Conservation (phyloP, 2,797 vertebrate genomes). For the Artibeus jamaicensis region DNA sequence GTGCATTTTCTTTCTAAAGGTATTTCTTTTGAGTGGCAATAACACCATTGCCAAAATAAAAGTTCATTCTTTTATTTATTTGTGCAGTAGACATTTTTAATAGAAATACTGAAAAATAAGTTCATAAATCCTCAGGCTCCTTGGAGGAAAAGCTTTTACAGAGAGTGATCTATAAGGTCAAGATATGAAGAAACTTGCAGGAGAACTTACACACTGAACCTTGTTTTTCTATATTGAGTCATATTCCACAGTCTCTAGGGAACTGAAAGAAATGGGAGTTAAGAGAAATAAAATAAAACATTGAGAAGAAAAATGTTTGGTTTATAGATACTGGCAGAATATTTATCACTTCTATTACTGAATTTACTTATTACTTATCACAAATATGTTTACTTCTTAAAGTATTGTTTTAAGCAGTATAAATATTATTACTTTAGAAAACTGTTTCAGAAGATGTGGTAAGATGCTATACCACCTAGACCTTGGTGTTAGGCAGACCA, state of each 20-base stretch:
- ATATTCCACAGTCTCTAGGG: background rate
- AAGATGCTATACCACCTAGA: background rate
- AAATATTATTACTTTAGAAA: background rate
- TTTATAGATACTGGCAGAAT: background rate
- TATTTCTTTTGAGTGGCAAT: background rate
- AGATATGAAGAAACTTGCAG: background rate
- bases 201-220: background rate
- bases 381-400: background rate
- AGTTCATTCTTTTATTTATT: background rate
- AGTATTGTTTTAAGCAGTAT: background rate
- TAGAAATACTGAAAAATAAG: constrained; percentile 5
- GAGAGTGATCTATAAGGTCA: background rate
- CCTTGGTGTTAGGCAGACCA: background rate
- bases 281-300: background rate
- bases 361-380: background rate
- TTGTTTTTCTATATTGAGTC: background rate
- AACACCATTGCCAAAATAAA: background rate
- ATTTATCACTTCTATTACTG: background rate
- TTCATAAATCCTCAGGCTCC: background rate
- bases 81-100: background rate
- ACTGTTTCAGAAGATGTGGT: background rate
- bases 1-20: background rate
- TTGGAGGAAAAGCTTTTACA: background rate
- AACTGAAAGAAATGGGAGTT: background rate
- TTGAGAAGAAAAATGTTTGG: background rate